Evolutionary conservation across 2,113 vertebrate genomes (phyloP), one percentile per base, ranked within the genome.

Genomic region (Grammomys surdaster): DNA sequence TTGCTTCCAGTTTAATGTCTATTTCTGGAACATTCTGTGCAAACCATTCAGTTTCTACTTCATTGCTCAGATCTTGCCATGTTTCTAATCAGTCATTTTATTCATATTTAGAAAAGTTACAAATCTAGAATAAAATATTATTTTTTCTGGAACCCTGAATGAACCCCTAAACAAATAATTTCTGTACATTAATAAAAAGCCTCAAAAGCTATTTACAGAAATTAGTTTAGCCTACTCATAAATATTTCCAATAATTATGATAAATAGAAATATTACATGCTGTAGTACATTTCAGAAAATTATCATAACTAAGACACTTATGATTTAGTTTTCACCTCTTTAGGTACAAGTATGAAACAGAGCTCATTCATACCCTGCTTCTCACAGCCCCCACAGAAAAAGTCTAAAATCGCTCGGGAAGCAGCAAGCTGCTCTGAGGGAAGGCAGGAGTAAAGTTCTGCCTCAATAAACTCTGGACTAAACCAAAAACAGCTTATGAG

Each of bases 1-100:
- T 51, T 91, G 58, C 77, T 95, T 95, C 73, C 89, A 95, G 85
- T 54, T 94, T 76, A 91, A 72, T 51, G 28, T 89, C 82, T 95
- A 85, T 40, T 90, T 95, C 77, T 94, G 84, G 84, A 89, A 88
- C 17, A 0, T 51, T 91, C 60, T 85, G 67, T 13, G 10, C 26
- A 73, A 86, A 54, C 26, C 40, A 2, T 12, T n/a, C 31, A 72
- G 89, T 94, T 95, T 95, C n/a, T 85, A 54, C 48, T 89, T 92
- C n/a, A 94, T 51, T 90, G 26, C 60, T 78, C 48, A 72, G 56
- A 95, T 73, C 14, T 65, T 76, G 95, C 5, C 80, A 65, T 28
- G 75, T 43, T 82, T 94, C 54, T 93, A 65, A 88, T 96, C 54
- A 82, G 63, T 72, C 33, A 86, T 69, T 94, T 69, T 94, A 95